Conservation (phyloP, 2,797 vertebrate genomes). For the Pangasius macronema region DNA sequence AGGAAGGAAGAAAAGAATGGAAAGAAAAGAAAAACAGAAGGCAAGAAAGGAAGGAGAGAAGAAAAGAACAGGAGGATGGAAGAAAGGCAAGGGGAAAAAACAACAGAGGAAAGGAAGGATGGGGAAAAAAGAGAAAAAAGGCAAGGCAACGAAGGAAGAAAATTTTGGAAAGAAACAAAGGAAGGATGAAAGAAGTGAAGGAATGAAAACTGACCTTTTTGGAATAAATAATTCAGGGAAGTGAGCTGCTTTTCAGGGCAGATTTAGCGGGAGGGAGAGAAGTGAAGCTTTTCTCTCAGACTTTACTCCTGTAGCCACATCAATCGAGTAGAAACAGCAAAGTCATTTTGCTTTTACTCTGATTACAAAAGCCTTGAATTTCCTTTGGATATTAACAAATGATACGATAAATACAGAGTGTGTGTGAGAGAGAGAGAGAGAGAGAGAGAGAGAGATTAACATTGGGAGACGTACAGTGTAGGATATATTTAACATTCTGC, state of each 20-base stretch:
- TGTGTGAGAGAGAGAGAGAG: background rate
- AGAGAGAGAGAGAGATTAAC: too few species aligned
- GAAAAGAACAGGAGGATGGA: background rate
- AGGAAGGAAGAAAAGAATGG: background rate
- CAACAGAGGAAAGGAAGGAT: too few species aligned
- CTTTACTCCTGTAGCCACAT: background rate
- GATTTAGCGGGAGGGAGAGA: background rate
- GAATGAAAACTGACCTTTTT: background rate
- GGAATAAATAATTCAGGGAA: slow-evolving; percentile 20
- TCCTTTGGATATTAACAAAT: background rate
- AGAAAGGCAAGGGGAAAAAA: background rate
- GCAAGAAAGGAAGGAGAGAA: too few species aligned
- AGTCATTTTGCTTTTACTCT: background rate
- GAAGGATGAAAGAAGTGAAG: background rate
- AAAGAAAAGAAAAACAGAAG: too few species aligned
- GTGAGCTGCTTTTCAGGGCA: background rate
- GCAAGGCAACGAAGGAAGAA: background rate
- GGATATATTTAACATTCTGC: background rate
- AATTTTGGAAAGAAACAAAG: too few species aligned
- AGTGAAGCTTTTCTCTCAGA: background rate
- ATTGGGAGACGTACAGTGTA: background rate
- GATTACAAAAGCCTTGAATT: background rate
- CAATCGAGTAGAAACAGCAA: background rate
- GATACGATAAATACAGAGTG: background rate
- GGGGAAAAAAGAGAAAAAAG: background rate